Evolutionary conservation across 37 sponge, comb jelly and placozoan species (phyloP).

Genomic region (Amphimedon queenslandica): DNA sequence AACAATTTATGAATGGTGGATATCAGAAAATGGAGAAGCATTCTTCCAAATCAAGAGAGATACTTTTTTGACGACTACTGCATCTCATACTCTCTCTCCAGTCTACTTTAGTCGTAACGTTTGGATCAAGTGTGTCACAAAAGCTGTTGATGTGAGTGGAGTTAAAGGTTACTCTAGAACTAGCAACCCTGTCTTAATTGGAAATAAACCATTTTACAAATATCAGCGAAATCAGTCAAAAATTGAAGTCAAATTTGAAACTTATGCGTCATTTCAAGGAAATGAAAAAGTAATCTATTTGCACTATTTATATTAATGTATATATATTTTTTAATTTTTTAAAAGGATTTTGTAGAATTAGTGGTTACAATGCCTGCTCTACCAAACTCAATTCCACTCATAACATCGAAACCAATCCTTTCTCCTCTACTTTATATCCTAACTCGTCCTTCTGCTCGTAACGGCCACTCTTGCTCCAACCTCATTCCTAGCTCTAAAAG

Average conservation of each 20-base stretch:
- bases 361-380: slow-evolving; percentile 8
- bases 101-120: slow-evolving; percentile 31
- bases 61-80: slow-evolving; percentile 17
- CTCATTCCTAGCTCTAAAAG: background rate
- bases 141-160: slow-evolving; percentile 19
- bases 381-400: slow-evolving; percentile 34
- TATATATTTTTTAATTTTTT: no score
- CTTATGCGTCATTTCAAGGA: no score
- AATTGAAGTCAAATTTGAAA: no score
- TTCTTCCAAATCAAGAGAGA: slow-evolving; percentile 9
- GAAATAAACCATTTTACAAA: background rate
- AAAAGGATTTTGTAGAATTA: slow-evolving; percentile 43
- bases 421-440: slow-evolving; percentile 2
- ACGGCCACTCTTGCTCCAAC: slow-evolving; percentile 13
- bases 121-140: slow-evolving; percentile 27
- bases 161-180: slow-evolving; percentile 25
- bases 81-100: slow-evolving; percentile 8
- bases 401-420: slow-evolving; percentile 13
- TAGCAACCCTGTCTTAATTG: slow-evolving; percentile 1
- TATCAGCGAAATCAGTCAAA: no score
- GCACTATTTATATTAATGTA: no score
- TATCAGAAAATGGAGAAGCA: slow-evolving; percentile 2
- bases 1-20: slow-evolving; percentile 54
- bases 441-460: background rate
- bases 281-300: no score